Evolutionary conservation across 2,113 vertebrate species (phyloP), one percentile per base, ranked within the genome.

Genomic region (Panthera leo): DNA sequence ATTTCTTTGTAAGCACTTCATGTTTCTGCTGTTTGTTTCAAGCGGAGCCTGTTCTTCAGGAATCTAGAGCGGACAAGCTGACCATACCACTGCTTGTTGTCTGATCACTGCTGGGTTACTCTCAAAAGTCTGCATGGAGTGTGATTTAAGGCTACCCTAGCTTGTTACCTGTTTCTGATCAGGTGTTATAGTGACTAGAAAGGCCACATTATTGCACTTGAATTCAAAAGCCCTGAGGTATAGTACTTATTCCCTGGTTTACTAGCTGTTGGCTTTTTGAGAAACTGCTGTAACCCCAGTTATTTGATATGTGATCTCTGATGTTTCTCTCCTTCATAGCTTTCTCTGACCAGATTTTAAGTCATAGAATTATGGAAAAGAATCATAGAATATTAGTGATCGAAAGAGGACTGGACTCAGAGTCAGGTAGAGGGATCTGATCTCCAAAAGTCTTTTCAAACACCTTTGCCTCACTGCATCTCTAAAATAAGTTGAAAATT

Each of bases 71-170:
- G 2, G 76, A 84, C 23, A 34, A 75, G 14, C n/a, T 79, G 55
- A 85, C 76, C n/a, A 39, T 68, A 85, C 51, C 2, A 12, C 7
- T 68, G 36, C n/a, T 65, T 53, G 19, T 34, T 51, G 8, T 89
- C 23, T 29, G 90, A 95, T 98, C 97, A 97, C 88, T 95, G 78
- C 97, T 97, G 97, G 89, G 82, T 91, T 96, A 96, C 71, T 91
- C 89, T 95, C 91, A 97, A 96, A 95, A 96, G 90, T 96, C 96
- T 95, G 29, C 0, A 7, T 78, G 86, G 97, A 97, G 83, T 95
- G 90, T 95, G 45, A 76, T 96, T 97, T 84, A 94, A 97, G 88
- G 67, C 42, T 19, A 84, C 51, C 18, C 10, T 48, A 3, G 14
- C 71, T 19, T 63, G 4, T 75, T 0, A 19, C 36, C 21, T 85